phyloP scores from a whole-genome alignment of 2,797 vertebrate species.

The Dipus sagitta region DNA sequence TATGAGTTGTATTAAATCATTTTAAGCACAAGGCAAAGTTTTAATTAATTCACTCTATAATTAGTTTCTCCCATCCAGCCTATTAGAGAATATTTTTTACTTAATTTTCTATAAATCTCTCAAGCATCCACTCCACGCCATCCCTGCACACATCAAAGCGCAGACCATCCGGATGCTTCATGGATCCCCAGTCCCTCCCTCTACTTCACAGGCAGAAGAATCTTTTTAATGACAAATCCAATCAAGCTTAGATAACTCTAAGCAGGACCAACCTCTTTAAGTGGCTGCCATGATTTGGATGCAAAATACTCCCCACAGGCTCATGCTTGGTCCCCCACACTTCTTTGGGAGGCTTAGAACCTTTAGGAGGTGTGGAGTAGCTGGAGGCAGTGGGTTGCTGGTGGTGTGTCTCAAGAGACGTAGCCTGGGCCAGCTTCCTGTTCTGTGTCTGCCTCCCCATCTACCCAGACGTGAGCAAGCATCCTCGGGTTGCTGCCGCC shows the following conservation, averaged over 20 bases:
- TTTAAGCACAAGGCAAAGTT: constrained; percentile 49
- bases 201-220: not conserved
- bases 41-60: constrained; percentile 56
- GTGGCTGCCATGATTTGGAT: not conserved
- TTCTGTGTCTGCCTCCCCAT: not conserved
- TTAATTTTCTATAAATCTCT: constrained; percentile 54
- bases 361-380: not conserved
- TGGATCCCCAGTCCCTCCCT: not conserved
- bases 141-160: not conserved
- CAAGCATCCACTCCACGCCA: not conserved
- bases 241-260: not conserved
- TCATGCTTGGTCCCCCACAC: not conserved
- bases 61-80: constrained; percentile 35
- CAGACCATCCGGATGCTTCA: not conserved
- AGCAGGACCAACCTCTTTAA: not conserved
- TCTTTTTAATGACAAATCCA: constrained; percentile 12
- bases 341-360: not conserved
- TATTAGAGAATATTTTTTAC: constrained; percentile 46
- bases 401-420: not conserved
- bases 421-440: not conserved
- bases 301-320: not conserved
- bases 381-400: not conserved
- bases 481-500: not conserved
- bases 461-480: not conserved
- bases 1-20: constrained; percentile 40